phyloP scores from a whole-genome alignment of 2,113 vertebrate genomes.

The Cheilinus undulatus region DNA sequence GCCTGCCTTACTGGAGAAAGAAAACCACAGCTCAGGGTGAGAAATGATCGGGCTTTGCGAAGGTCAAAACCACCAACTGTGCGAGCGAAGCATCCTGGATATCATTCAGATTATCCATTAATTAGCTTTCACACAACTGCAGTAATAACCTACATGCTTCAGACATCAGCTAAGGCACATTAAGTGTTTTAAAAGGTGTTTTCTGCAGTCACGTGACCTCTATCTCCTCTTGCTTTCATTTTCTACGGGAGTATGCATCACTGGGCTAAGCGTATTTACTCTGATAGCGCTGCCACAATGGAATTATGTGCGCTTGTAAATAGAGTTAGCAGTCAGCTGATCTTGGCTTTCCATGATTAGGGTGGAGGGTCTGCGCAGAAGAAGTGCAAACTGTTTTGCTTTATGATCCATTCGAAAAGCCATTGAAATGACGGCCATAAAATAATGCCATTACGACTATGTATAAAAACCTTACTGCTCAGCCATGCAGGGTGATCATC shows the following conservation, averaged over 20 bases:
- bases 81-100: conserved; percentile 77
- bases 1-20: conserved; percentile 18
- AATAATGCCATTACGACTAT: conserved; percentile 93
- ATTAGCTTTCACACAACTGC: conserved; percentile 87
- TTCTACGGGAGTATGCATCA: conserved; percentile 77
- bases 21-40: conserved; percentile 51
- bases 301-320: conserved; percentile 90
- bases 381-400: conserved; percentile 89
- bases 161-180: conserved; percentile 88
- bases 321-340: conserved; percentile 89
- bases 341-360: conserved; percentile 85
- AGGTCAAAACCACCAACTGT: conserved; percentile 89
- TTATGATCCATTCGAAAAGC: conserved; percentile 94
- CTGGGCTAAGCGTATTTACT: conserved; percentile 77
- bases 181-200: conserved; percentile 90
- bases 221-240: conserved; percentile 80
- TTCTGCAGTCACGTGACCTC: conserved; percentile 82
- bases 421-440: conserved; percentile 94
- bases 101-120: conserved; percentile 92
- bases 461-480: conserved; percentile 93
- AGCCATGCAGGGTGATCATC: conserved; percentile 91
- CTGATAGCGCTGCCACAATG: conserved; percentile 89
- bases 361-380: conserved; percentile 50
- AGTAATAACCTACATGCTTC: conserved; percentile 86
- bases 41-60: conserved; percentile 77